Evolutionary conservation across 2,113 vertebrate species (phyloP).

Genomic region (Rhinopomastus cyanomelas): DNA sequence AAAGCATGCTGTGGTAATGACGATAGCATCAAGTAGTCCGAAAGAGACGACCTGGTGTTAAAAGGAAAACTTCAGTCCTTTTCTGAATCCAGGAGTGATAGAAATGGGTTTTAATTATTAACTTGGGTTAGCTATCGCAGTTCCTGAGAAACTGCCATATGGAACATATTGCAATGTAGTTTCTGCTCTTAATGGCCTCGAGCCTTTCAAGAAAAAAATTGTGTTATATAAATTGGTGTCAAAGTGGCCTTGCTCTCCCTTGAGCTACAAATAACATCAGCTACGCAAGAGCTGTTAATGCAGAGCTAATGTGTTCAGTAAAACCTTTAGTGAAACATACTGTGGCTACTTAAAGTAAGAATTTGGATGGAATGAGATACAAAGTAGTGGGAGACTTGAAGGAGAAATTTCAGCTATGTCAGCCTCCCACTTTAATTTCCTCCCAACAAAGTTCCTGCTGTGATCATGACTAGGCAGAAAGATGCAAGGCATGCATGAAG

Average conservation of each 20-base stretch:
- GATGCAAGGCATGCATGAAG: not conserved
- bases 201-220: conserved; percentile 53
- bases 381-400: conserved; percentile 35
- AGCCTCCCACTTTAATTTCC: conserved; percentile 56
- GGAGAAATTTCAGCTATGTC: conserved; percentile 58
- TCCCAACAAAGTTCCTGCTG: conserved; percentile 41
- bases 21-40: not conserved
- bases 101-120: conserved; percentile 58
- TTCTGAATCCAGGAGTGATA: not conserved
- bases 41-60: not conserved
- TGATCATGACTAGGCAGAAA: not conserved
- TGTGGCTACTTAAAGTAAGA: conserved; percentile 6
- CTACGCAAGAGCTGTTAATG: conserved; percentile 15
- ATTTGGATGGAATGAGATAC: conserved; percentile 14
- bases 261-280: conserved; percentile 42
- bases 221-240: conserved; percentile 43
- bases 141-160: conserved; percentile 60
- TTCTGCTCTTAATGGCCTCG: conserved; percentile 35
- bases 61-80: not conserved
- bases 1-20: not conserved
- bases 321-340: conserved; percentile 15
- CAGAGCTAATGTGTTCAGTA: conserved; percentile 33
- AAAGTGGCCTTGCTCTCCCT: conserved; percentile 45
- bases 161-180: conserved; percentile 26
- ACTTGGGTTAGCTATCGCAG: conserved; percentile 40